phyloP scores from a whole-genome alignment of 2,113 vertebrate species.

The Murina feae region DNA sequence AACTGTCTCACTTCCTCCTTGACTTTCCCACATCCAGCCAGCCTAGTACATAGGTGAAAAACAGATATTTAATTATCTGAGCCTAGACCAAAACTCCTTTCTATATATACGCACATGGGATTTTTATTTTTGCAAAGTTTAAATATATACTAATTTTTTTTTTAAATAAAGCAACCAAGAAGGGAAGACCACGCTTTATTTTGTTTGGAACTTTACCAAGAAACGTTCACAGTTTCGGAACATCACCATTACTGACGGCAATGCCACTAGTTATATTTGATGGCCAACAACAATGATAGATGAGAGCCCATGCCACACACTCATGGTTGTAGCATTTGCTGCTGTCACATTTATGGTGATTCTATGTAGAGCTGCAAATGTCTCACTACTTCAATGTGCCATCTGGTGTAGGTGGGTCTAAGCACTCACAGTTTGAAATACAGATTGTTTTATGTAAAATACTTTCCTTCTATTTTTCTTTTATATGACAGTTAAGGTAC shows the following conservation, averaged over 20 bases:
- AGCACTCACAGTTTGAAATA: constrained; percentile 16
- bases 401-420: neutral
- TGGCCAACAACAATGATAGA: constrained; percentile 38
- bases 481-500: neutral
- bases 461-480: constrained; percentile 15
- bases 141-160: constrained; percentile 35
- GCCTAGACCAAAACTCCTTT: constrained; percentile 7
- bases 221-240: constrained; percentile 27
- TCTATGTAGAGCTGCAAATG: neutral
- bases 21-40: neutral
- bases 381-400: neutral
- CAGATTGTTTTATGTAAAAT: constrained; percentile 24
- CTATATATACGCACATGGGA: neutral
- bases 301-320: neutral
- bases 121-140: neutral
- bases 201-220: constrained; percentile 52
- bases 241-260: constrained; percentile 37
- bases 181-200: constrained; percentile 49
- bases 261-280: constrained; percentile 4
- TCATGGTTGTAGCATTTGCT: neutral
- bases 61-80: neutral
- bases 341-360: constrained; percentile 27
- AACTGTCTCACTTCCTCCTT: neutral
- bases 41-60: neutral
- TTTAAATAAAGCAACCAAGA: neutral